Evolutionary conservation across 2,797 vertebrate genomes (phyloP).

Genomic region (Melanotaenia pygmaea): DNA sequence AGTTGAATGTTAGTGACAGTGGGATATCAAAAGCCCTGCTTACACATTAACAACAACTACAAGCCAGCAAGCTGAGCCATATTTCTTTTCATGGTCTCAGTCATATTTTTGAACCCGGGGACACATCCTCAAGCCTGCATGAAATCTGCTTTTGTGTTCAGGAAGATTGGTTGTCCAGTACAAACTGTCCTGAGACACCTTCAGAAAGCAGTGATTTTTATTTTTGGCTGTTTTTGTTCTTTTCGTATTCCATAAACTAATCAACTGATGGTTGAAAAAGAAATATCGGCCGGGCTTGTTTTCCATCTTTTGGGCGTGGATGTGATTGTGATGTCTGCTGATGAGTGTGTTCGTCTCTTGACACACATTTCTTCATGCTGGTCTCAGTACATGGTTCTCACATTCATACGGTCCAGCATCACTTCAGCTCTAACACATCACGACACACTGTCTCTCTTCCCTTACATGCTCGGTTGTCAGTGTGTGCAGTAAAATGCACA

Average conservation of each 20-base stretch:
- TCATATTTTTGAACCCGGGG: not conserved
- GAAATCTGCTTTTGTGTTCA: slow-evolving; percentile 9
- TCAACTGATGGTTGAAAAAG: not conserved
- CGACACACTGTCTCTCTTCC: slow-evolving; percentile 11
- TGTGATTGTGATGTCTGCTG: slow-evolving; percentile 27
- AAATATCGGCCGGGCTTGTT: not conserved
- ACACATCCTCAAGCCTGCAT: slow-evolving; percentile 12
- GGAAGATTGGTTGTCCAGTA: not conserved
- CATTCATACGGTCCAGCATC: slow-evolving; percentile 48
- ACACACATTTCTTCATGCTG: slow-evolving; percentile 43
- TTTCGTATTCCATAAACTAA: not conserved
- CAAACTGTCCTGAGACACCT: slow-evolving; percentile 9
- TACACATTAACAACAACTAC: not conserved
- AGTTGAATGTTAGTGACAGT: slow-evolving; percentile 18
- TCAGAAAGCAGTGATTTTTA: not conserved
- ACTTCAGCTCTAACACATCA: slow-evolving; percentile 39
- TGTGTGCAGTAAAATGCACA: slow-evolving; percentile 26
- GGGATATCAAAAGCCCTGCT: slow-evolving; percentile 10
- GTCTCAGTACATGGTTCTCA: slow-evolving; percentile 41
- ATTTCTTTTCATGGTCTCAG: slow-evolving; percentile 20
- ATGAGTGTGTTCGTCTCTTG: slow-evolving; percentile 31
- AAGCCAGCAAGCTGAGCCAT: slow-evolving; percentile 6
- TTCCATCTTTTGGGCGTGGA: slow-evolving; percentile 13
- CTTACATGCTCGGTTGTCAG: slow-evolving; percentile 8
- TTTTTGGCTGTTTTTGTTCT: not conserved